These are phyloP conservation scores for Ellobius talpinus DNA, from an alignment of 2,113 vertebrate species.

Conservation along the genomic window DNA sequence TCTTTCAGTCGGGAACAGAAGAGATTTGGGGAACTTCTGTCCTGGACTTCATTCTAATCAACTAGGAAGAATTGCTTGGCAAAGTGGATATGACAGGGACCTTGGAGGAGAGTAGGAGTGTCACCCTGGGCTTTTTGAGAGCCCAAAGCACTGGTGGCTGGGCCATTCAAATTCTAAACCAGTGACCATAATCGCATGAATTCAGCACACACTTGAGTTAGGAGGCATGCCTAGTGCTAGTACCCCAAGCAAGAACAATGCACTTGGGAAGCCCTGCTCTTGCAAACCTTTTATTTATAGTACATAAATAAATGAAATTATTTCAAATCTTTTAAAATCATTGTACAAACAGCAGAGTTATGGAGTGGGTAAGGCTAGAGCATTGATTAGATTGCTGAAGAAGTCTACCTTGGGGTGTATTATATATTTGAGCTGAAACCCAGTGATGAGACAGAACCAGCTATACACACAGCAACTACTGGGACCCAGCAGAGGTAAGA, in stretches of 20 bases:
- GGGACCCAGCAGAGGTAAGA: background rate
- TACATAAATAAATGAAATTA: background rate
- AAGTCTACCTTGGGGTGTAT: background rate
- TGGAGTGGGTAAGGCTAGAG: background rate
- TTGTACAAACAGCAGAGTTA: background rate
- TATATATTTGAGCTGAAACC: background rate
- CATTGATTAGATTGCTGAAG: background rate
- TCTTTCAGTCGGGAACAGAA: conserved; percentile 67
- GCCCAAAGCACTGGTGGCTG: background rate
- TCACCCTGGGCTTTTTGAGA: conserved; percentile 62
- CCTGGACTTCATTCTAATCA: conserved; percentile 75
- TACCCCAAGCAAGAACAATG: background rate
- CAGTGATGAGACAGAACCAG: background rate
- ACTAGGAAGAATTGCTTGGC: conserved; percentile 70
- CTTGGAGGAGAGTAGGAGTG: conserved; percentile 5
- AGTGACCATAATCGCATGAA: background rate
- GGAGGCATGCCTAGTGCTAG: background rate
- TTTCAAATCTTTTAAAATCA: background rate
- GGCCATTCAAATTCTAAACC: background rate
- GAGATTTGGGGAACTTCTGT: conserved; percentile 66
- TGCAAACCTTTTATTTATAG: background rate
- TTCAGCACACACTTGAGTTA: background rate
- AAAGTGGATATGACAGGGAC: conserved; percentile 73
- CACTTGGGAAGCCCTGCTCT: background rate
- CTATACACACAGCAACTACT: background rate